phyloP scores from a whole-genome alignment of 2,113 vertebrate species.

The Bambusicola thoracicus region DNA sequence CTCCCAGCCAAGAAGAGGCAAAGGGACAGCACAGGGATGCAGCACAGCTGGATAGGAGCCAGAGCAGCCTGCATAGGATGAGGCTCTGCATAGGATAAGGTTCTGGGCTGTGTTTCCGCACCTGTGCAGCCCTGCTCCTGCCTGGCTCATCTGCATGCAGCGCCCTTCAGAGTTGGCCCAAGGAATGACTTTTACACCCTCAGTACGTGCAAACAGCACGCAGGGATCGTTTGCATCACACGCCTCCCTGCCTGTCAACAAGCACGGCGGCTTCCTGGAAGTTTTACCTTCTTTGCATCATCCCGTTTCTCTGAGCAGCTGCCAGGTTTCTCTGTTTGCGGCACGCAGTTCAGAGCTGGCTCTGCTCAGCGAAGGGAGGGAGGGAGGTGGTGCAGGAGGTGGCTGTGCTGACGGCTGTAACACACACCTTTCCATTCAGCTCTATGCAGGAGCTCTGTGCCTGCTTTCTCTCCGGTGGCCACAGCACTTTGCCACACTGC shows the following conservation, averaged over 20 bases:
- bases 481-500: neutral
- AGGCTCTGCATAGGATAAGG: neutral
- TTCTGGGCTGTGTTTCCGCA: neutral
- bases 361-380: neutral
- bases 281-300: conserved; percentile 28
- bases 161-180: neutral
- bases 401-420: neutral
- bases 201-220: neutral
- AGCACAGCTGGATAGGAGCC: neutral
- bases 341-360: fast-evolving
- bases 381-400: neutral
- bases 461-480: neutral
- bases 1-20: neutral
- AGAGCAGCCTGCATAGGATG: neutral
- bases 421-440: neutral
- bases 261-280: conserved; percentile 32
- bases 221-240: neutral
- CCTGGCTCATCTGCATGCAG: neutral
- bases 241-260: neutral
- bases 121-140: neutral
- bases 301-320: neutral
- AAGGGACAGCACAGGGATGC: neutral
- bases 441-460: neutral
- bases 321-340: neutral
- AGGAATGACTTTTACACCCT: conserved; percentile 1